Conservation (phyloP, 1,140 invertebrate genomes). For the Gryon sp. region DNA sequence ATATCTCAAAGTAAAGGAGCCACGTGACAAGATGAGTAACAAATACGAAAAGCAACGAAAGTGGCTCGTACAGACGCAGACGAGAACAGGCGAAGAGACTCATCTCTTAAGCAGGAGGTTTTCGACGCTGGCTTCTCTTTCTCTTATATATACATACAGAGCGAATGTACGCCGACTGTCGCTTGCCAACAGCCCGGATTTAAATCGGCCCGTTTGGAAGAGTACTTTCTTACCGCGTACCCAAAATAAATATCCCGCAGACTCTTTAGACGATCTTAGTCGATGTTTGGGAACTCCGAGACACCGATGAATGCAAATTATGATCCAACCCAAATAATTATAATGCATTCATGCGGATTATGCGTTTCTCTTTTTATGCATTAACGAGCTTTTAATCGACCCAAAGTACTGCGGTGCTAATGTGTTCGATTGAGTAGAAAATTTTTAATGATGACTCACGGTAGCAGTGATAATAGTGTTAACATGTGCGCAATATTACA, state of each 20-base stretch:
- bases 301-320: constrained; percentile 43
- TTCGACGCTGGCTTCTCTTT: constrained; percentile 28
- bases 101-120: constrained; percentile 47
- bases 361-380: not conserved
- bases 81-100: constrained; percentile 40
- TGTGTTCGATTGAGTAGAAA: constrained; percentile 12
- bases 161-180: constrained; percentile 32
- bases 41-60: constrained; percentile 48
- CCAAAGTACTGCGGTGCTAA: not conserved
- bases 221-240: constrained; percentile 56
- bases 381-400: constrained; percentile 37
- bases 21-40: constrained; percentile 19
- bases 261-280: constrained; percentile 29
- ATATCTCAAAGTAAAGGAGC: constrained; percentile 25
- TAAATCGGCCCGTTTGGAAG: constrained; percentile 69
- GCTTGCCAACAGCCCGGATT: constrained; percentile 69
- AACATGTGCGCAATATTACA: not conserved
- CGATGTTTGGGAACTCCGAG: constrained; percentile 11
- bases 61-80: constrained; percentile 33
- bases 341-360: not conserved
- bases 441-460: constrained; percentile 24
- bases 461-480: not conserved
- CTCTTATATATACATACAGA: constrained; percentile 21
- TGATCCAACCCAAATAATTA: too few relatives aligned
- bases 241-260: constrained; percentile 69